Base-by-base conservation (phyloP, 1,140 invertebrate species). In the Thrips palmi region DNA sequence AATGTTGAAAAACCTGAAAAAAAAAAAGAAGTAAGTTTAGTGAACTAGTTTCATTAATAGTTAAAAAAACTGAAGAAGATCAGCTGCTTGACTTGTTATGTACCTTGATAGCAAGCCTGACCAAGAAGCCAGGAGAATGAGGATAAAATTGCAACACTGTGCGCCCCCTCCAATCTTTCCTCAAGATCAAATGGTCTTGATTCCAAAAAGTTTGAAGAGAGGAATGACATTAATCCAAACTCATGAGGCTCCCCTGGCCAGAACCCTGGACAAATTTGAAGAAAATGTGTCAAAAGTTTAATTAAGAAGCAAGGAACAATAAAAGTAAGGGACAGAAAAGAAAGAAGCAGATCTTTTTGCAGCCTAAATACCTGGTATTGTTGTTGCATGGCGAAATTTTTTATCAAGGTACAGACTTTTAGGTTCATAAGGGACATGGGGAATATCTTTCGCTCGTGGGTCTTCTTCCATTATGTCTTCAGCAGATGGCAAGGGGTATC, bases 91-190 rank as follows among this genome's bases (percentile, higher is more conserved):
- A n/a, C n/a, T n/a, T n/a, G n/a, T n/a, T n/a, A 44, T 18, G 30
- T 57, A 75, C 72, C 87, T 64, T 83, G 74, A 57, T 79, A 77
- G 52, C 71, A 73, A 5, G 87, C 84, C 59, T 87, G 78, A 1
- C 72, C 65, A 35, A 78, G 56, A 5, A 88, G 62, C 74, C 82
- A 88, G 8, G 67, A 66, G 57, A 78, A 93, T 12, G 75, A 80
- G 5, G 71, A 63, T 35, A 77, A 64, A 37, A 92, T 70, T 4
- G 70, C 81, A 58, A 80, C 72, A 6, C 67, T 60, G 50, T 71
- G 67, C 2, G 84, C 44, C 4, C 72, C 68, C 43, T 83, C 70
- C 45, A 63, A 47, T 23, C 60, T 48, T 44, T 76, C 65, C 28
- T 65, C 50, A 18, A 55, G 45, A 0, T 67, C 56, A 48, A 56